Base-by-base conservation (phyloP, 1,140 invertebrate species). In the Drosophila insularis region DNA sequence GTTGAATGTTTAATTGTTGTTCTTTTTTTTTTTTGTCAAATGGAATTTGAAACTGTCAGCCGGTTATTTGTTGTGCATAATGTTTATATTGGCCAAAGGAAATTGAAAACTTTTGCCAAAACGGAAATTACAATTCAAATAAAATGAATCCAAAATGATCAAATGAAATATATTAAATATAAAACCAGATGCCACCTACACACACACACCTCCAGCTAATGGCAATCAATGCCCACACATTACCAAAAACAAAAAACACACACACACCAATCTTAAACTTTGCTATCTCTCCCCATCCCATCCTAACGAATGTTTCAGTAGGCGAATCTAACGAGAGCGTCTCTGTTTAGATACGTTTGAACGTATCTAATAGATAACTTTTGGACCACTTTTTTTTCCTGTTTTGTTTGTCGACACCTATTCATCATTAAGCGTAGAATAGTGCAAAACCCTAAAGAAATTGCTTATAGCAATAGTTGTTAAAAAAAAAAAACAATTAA, bases 361-460 rank as follows among this genome's bases (percentile, higher is more conserved):
- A 59, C 75, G 59, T 75, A 75, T 74, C 71, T 75, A 43, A 63
- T 53, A 63, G 64, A 75, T 75, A 27, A 74, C 27, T 35, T 58
- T 62, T 50, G 63, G 46, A 61, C 35, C 67, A 63, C 11, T 73
- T 50, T 56, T 32, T 68, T 56, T 54, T 35, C 43, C 32, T 39
- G 17, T 14, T 19, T 64, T 73, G 35, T 39, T 50, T 71, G 60
- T 53, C 35, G 11, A 37, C 11, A 11, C 13, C 35, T 13, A 13
- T 13, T 37, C 3, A 37, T 37, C 35, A 37, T 50, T 8, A 21
- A 50, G 43, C 21, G 17, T 50, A 21, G 21, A 50, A 50, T 50
- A 50, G 43, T 50, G 43, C 43, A 21, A 50, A 50, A 50, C 21
- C 11, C 35, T 10, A 46, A 43, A 43, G 6, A 0, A 21, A 21